A percentile compares a stretch with the other conserved stretches of the same genome.
Evolutionary conservation across 2,113 vertebrate species (phyloP).

Genomic region (Xiphophorus hellerii): DNA sequence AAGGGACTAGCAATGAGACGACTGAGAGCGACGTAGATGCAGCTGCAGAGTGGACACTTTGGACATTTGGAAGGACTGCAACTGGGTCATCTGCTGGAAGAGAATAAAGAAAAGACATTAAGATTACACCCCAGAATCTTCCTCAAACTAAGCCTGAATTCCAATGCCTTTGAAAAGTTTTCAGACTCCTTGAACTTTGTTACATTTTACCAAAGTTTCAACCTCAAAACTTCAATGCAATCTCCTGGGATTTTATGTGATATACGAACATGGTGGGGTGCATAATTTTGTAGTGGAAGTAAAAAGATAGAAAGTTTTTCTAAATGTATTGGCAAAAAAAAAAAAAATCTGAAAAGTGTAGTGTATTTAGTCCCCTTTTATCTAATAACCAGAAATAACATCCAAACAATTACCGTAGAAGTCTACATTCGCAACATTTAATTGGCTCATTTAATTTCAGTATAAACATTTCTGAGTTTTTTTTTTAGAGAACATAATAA

Average conservation of each 20-base stretch:
- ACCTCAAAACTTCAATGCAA: neutral
- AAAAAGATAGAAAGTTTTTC: neutral
- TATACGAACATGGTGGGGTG: neutral
- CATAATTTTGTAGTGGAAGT: neutral
- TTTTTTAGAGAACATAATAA: neutral
- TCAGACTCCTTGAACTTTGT: slow-evolving; percentile 16
- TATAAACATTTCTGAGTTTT: neutral
- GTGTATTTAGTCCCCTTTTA: neutral
- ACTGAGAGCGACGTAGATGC: slow-evolving; percentile 57
- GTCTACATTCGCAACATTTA: too few relatives aligned
- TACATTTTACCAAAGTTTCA: neutral
- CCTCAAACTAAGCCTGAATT: neutral
- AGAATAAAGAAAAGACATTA: slow-evolving; percentile 36
- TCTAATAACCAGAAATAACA: too few relatives aligned
- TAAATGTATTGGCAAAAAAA: neutral
- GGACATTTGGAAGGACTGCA: slow-evolving; percentile 79
- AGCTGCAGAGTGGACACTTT: slow-evolving; percentile 79
- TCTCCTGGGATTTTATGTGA: neutral
- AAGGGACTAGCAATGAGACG: slow-evolving; percentile 77
- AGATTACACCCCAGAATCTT: neutral
- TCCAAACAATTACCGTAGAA: too few relatives aligned
- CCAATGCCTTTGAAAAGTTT: neutral
- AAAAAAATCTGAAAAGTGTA: neutral
- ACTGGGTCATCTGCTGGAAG: slow-evolving; percentile 83
- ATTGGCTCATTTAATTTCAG: neutral